Evolutionary conservation across 1,140 invertebrate species (phyloP), one percentile per base, ranked within the genome.

Genomic region (Phymorhynchus buccinoides): DNA sequence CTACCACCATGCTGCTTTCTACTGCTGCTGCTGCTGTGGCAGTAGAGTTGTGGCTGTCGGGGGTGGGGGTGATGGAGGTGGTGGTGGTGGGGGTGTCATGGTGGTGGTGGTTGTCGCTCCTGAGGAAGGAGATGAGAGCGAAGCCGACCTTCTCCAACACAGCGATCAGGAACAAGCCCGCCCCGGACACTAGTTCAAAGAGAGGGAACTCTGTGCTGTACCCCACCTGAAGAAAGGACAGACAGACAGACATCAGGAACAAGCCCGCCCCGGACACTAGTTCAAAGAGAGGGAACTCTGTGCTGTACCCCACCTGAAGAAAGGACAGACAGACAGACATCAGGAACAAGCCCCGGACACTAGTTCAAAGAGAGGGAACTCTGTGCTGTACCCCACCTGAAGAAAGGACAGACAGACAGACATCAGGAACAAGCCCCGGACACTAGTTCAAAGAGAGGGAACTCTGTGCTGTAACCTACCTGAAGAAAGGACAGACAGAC

Each of bases 161-260:
- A 22, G 95, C 90, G 12, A 95, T 92, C 7, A 95, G 48, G 81
- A 95, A 94, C 88, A 95, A 95, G 44, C 95, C 95, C 83, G 93
- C 89, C 9, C 90, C 92, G 22, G 94, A 92, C 1, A 94, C 87
- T 16, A 82, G 48, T 37, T 88, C 87, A 48, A 84, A 87, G 2
- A 88, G 18, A 6, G 90, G 90, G 71, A 86, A 90, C 12, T 89
- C 81, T 4, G 75, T 37, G 3, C 84, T 52, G 18, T 32, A 75
- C 22, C 30, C 41, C n/a, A 75, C 68, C n/a, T 56, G 75, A 7
- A 37, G 30, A 75, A 14, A 16, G n/a, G 16, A 27, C n/a, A 4
- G 18, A 66, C 22, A 52, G 9, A 94, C 92, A 22, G 95, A 90
- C 9, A 95, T 92, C 7, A 95, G 48, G 81, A 95, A 94, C 88